phyloP scores from a whole-genome alignment of 2,888 invertebrate genomes.

The Latrodectus elegans region DNA sequence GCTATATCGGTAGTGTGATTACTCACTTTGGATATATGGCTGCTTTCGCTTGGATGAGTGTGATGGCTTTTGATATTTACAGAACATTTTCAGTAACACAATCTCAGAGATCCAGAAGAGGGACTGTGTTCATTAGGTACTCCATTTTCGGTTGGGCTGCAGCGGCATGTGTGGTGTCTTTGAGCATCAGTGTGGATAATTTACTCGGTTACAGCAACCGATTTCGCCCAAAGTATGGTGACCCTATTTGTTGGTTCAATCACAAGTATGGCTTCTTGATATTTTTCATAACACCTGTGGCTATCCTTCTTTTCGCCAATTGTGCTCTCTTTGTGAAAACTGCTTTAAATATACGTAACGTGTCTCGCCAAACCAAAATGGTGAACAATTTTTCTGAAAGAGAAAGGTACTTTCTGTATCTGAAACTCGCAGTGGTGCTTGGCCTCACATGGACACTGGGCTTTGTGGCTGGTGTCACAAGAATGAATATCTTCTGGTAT shows the following conservation, averaged over 20 bases:
- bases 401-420: slow-evolving; percentile 73
- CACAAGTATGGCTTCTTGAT: slow-evolving; percentile 73
- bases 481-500: slow-evolving; percentile 75
- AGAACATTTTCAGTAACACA: slow-evolving; percentile 64
- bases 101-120: slow-evolving; percentile 10
- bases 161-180: slow-evolving; percentile 71
- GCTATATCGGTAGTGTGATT: slow-evolving; percentile 75
- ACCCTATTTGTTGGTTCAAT: slow-evolving; percentile 75
- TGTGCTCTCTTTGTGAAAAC: slow-evolving; percentile 74
- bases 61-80: slow-evolving; percentile 77
- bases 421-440: slow-evolving; percentile 76
- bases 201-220: slow-evolving; percentile 9
- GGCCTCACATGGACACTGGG: slow-evolving; percentile 77
- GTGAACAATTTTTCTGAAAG: slow-evolving; percentile 70
- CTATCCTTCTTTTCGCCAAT: slow-evolving; percentile 74
- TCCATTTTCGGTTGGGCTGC: slow-evolving; percentile 72
- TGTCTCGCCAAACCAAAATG: slow-evolving; percentile 70
- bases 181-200: slow-evolving; percentile 55
- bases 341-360: slow-evolving; percentile 72
- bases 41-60: slow-evolving; percentile 79
- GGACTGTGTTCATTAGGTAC: slow-evolving; percentile 69
- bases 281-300: slow-evolving; percentile 76
- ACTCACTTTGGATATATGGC: slow-evolving; percentile 78
- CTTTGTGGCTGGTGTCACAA: slow-evolving; percentile 74
- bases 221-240: slow-evolving; percentile 72